Evolutionary conservation across 2,888 invertebrate species (phyloP), one percentile per base, ranked within the genome.

Genomic region (Neelides folsomi): DNA sequence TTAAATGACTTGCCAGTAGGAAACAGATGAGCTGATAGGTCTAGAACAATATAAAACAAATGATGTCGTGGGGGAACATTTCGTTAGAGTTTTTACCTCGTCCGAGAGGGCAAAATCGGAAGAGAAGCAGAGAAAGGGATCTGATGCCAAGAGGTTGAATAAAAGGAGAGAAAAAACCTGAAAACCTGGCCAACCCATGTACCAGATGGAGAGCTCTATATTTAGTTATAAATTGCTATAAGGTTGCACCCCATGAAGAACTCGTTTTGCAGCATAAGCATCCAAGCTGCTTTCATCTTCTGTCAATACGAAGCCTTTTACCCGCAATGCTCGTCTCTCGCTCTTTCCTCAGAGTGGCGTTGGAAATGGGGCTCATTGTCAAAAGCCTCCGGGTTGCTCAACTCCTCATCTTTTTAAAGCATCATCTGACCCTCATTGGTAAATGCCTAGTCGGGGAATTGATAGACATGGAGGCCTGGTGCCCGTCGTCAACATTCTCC

Each of bases 161-260:
- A 15, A 15, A 15, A 39, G 37, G 13, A 42, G 42, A 19, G 42
- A 15, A 42, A 42, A 42, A 42, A 42, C 5, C 13, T 42, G 42
- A 42, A 42, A 42, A 42, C 42, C 16, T 18, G 19, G 42, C 15
- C 42, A 16, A 19, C 16, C 16, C 15, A 15, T 39, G 35, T 41
- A 36, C 35, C 49, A 49, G 49, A 49, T 49, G 49, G 27, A 49
- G 19, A 47, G 36, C 46, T 48, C 54, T 58, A 56, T 50, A 54
- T 58, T 58, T 56, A 58, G 56, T 56, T 53, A 54, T 52, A 55
- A 53, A 55, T 57, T 57, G 53, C 51, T 47, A 56, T 55, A 53
- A 55, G 48, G 42, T 51, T 46, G 47, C 46, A 55, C 36, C 51
- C 55, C 48, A 36, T 45, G 42, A 49, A 53, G 51, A 55, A 52